phyloP scores from a whole-genome alignment of 2,888 invertebrate species.

The Ferdinandea cuprea region DNA sequence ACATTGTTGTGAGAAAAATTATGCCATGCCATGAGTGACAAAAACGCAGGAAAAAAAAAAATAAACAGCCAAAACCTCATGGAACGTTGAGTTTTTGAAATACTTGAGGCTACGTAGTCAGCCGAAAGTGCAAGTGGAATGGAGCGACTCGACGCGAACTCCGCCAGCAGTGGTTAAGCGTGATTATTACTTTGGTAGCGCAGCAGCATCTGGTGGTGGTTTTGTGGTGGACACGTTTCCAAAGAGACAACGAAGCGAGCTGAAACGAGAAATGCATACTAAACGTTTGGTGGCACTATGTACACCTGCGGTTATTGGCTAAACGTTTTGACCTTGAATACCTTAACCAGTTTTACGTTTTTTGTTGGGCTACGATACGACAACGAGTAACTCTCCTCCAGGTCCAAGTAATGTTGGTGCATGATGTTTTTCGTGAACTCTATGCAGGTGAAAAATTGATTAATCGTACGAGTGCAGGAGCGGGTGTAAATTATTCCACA shows the following conservation, averaged over 20 bases:
- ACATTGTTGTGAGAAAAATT: conserved; percentile 33
- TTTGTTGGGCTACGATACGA: conserved; percentile 2
- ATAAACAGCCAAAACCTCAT: conserved; percentile 17
- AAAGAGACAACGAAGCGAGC: conserved; percentile 38
- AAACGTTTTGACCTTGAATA: conserved; percentile 65
- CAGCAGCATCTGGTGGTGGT: conserved; percentile 35
- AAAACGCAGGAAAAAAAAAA: conserved; percentile 1
- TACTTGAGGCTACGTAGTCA: conserved; percentile 30
- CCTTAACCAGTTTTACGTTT: conserved; percentile 52
- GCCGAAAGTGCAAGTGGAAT: conserved; percentile 63
- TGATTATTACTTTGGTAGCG: conserved; percentile 53
- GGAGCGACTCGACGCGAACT: not conserved
- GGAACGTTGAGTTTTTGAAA: conserved; percentile 25
- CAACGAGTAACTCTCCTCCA: not conserved
- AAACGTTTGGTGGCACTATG: conserved; percentile 26
- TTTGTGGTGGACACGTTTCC: conserved; percentile 44
- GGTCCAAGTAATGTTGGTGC: conserved; percentile 8
- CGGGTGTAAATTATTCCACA: conserved; percentile 36
- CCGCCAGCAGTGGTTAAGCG: conserved; percentile 18
- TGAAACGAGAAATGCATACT: conserved; percentile 63
- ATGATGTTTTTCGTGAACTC: conserved; percentile 16
- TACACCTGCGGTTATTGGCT: conserved; percentile 70
- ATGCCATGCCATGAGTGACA: too few species aligned
- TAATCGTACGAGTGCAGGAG: conserved; percentile 33
- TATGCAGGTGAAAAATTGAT: conserved; percentile 57